Evolutionary conservation across 2,888 invertebrate species (phyloP), one percentile per base, ranked within the genome.

Genomic region (Vannuccia rotundouncinata): DNA sequence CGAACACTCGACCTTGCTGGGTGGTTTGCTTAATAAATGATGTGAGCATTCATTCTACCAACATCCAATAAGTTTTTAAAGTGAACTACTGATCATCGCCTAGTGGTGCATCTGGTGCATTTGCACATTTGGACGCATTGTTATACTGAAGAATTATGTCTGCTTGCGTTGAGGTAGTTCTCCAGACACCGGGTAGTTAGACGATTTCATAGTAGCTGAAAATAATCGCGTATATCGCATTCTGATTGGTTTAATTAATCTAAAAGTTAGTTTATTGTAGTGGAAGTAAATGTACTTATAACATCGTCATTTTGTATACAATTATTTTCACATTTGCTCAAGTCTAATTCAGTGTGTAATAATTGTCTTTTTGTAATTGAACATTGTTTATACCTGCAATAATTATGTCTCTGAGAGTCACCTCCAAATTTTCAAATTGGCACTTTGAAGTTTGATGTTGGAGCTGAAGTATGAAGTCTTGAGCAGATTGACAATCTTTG

Each of bases 271-370:
- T 22, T 66, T 66, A 66, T n/a, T n/a, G 66, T 22, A n/a, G 66
- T 66, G 10, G 25, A n/a, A 66, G 66, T 66, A 22, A 66, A 22
- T 13, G 66, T 66, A 66, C 25, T 66, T 22, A 66, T 66, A 22
- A 66, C 17, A 22, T 66, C 25, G 66, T 66, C 66, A 66, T 66
- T 66, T 66, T 66, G 66, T 66, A 66, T 66, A 5, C 2, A 66
- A 22, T 5, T 66, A 5, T 66, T n/a, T 66, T 66, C 10, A n/a
- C 66, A 22, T 66, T 5, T 66, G n/a, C n/a, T n/a, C n/a, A n/a
- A n/a, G n/a, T n/a, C n/a, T n/a, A n/a, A n/a, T n/a, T n/a, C n/a
- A n/a, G n/a, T n/a, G n/a, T n/a, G n/a, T n/a, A n/a, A n/a, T n/a
- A n/a, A n/a, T n/a, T n/a, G n/a, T n/a, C 17, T 45, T 45, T 45